Evolutionary conservation across 1,140 invertebrate species (phyloP).

Genomic region (Sinonovacula constricta): DNA sequence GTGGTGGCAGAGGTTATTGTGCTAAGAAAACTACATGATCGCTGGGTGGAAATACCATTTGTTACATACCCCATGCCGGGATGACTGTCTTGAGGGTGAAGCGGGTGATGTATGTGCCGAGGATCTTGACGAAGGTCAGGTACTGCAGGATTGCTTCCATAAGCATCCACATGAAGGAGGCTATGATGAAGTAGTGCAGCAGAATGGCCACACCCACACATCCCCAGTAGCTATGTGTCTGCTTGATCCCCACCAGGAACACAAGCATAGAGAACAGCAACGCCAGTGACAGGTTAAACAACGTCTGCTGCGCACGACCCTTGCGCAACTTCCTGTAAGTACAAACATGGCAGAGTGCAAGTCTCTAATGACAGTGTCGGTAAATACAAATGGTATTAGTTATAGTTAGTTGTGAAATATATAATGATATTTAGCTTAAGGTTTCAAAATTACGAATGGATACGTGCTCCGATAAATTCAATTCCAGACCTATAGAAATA

Average conservation of each 20-base stretch:
- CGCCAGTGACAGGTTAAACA: slow-evolving; percentile 73
- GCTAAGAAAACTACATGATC: too few species aligned
- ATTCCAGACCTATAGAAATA: too few species aligned
- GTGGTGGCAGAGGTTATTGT: too few species aligned
- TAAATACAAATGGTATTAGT: too few species aligned
- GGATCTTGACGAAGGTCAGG: slow-evolving; percentile 79
- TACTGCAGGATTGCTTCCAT: slow-evolving; percentile 80
- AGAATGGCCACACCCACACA: slow-evolving; percentile 76
- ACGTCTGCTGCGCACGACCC: slow-evolving; percentile 73
- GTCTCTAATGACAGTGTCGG: too few species aligned
- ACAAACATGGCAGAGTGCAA: too few species aligned
- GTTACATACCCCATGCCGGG: slow-evolving; percentile 79
- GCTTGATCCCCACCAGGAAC: slow-evolving; percentile 71
- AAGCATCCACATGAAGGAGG: slow-evolving; percentile 80
- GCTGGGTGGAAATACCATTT: too few species aligned
- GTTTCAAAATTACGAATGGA: too few species aligned
- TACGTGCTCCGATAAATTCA: too few species aligned
- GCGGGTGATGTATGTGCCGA: slow-evolving; percentile 78
- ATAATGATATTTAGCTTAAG: too few species aligned
- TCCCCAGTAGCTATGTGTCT: slow-evolving; percentile 64
- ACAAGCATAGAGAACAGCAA: slow-evolving; percentile 69
- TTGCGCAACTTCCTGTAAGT: slow-evolving; percentile 71
- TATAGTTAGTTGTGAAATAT: too few species aligned
- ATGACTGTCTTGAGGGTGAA: slow-evolving; percentile 78
- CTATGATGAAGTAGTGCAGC: slow-evolving; percentile 79